Percentiles rank a stretch among this genome's conserved stretches.
These are phyloP conservation scores for Chrysomela aeneicollis DNA, from an alignment of 2,888 invertebrate species.

Conservation along the genomic window DNA sequence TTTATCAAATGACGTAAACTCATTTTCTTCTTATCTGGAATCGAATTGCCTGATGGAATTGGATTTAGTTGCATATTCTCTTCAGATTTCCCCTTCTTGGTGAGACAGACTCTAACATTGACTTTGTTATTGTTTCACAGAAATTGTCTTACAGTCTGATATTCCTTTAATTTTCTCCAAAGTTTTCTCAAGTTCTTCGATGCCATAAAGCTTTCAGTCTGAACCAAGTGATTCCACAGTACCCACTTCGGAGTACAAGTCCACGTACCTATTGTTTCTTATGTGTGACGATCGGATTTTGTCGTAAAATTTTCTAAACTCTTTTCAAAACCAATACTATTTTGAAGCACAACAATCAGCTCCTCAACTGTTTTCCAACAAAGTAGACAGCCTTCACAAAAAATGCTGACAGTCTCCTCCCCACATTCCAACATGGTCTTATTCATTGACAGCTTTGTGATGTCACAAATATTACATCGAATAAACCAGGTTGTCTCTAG, in stretches of 20 bases:
- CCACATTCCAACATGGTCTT: no score
- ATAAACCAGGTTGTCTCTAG: background rate
- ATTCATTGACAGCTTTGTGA: no score
- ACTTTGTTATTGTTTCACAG: background rate
- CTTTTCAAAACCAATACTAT: background rate
- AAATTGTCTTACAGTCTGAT: background rate
- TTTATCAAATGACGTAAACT: background rate
- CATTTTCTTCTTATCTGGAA: conserved; percentile 18
- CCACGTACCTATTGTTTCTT: background rate
- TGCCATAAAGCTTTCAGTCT: background rate
- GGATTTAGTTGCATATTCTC: conserved; percentile 2
- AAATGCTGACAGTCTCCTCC: no score
- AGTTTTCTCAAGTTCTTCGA: background rate
- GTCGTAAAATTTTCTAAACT: background rate
- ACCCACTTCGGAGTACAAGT: background rate
- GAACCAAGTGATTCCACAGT: background rate
- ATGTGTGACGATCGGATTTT: background rate
- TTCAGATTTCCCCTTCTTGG: conserved; percentile 5
- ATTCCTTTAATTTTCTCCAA: background rate
- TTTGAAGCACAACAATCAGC: no score
- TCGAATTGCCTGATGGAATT: conserved; percentile 1
- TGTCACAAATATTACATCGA: no score
- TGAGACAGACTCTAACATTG: background rate
- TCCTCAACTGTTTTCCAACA: no score
- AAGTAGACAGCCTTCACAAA: no score